Conservation (phyloP, 37 sponge, comb jelly and placozoan species). For the Agelas oroides region DNA sequence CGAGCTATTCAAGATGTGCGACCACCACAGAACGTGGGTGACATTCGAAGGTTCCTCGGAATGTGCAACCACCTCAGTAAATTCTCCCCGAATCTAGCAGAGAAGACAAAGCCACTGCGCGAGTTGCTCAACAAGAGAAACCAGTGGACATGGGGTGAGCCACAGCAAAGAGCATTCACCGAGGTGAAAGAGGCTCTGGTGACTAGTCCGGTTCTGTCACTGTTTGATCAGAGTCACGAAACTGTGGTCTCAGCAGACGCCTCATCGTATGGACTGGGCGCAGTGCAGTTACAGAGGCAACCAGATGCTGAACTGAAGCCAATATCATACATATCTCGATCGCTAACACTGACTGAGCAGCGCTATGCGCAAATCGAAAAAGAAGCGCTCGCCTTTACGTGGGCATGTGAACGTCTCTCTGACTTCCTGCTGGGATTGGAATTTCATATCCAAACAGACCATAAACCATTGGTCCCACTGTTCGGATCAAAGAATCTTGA, state of each 20-base stretch:
- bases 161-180: constrained; percentile 32
- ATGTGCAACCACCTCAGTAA: constrained; percentile 45
- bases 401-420: too few species aligned
- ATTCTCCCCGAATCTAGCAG: too few species aligned
- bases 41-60: constrained; percentile 47
- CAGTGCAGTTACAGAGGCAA: too few species aligned
- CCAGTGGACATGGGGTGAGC: constrained; percentile 30
- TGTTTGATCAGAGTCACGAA: too few species aligned
- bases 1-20: constrained; percentile 2
- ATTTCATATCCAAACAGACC: constrained; percentile 57
- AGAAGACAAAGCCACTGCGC: constrained; percentile 42
- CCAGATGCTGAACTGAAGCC: constrained; percentile 26
- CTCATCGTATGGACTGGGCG: too few species aligned
- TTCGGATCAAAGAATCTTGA: constrained; percentile 56
- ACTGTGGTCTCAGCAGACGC: too few species aligned
- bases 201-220: constrained; percentile 29
- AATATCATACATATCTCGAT: constrained; percentile 41
- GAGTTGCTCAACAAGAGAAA: constrained; percentile 17
- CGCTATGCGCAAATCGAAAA: not conserved
- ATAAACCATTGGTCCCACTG: constrained; percentile 61
- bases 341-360: constrained; percentile 11
- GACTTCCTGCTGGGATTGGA: constrained; percentile 4
- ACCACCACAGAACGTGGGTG: constrained; percentile 23
- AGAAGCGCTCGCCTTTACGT: too few species aligned
- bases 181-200: constrained; percentile 3